Percentiles rank a stretch among this genome's conserved stretches.
phyloP scores from a whole-genome alignment of 2,113 vertebrate genomes.

The Aleadryas rufinucha region DNA sequence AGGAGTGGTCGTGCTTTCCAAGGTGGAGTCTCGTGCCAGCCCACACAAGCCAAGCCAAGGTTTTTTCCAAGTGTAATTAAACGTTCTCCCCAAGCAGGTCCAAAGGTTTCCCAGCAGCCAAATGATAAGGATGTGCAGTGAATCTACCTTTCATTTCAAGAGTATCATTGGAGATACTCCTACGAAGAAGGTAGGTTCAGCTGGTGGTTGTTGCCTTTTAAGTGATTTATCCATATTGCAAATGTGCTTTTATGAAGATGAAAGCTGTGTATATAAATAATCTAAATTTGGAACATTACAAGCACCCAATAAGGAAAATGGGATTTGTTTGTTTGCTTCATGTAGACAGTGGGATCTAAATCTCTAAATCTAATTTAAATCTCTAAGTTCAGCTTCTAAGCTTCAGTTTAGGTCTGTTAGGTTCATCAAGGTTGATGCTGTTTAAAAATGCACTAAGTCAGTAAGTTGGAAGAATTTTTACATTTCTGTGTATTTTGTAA shows the following conservation, averaged over 20 bases:
- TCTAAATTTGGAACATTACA: neutral
- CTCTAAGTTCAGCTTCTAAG: neutral
- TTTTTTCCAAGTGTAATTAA: neutral
- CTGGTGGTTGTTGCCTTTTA: neutral
- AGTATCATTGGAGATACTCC: neutral
- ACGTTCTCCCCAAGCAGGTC: neutral
- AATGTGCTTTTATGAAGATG: neutral
- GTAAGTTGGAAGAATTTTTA: neutral
- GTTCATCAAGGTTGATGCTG: neutral
- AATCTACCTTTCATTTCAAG: neutral
- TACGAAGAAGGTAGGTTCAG: neutral
- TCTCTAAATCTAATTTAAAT: neutral
- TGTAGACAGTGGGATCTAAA: neutral
- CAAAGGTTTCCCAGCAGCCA: neutral
- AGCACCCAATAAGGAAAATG: neutral
- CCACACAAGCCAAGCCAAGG: neutral
- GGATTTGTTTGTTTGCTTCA: neutral
- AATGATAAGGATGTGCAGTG: neutral
- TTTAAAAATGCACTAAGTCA: neutral
- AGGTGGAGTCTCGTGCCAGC: too few species aligned
- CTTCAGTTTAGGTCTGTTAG: neutral
- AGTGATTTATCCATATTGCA: neutral
- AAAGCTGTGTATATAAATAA: neutral
- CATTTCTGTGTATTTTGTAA: neutral
- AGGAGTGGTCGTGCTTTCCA: neutral